phyloP scores from a whole-genome alignment of 1,140 invertebrate species.

The Euschistus heros region DNA sequence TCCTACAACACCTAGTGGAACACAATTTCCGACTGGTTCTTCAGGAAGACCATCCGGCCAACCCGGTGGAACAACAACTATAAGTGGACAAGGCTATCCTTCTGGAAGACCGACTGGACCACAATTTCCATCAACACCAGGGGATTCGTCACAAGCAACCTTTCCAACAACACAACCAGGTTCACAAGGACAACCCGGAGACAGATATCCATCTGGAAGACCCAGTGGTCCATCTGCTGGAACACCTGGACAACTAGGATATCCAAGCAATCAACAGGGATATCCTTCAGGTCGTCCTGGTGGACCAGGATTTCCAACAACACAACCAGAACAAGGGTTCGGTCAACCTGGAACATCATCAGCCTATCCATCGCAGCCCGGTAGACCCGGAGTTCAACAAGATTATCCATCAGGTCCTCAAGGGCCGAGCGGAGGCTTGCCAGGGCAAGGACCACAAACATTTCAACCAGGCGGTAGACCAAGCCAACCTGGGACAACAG shows the following conservation, averaged over 20 bases:
- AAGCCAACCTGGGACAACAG: conserved; percentile 20
- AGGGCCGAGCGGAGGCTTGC: conserved; percentile 28
- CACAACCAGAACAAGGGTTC: neutral
- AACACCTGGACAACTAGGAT: conserved; percentile 11
- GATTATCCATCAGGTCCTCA: conserved; percentile 18
- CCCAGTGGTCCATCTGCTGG: conserved; percentile 17
- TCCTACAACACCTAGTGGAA: conserved; percentile 23
- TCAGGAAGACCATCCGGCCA: conserved; percentile 27
- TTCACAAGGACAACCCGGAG: conserved; percentile 30
- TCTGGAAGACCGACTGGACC: conserved; percentile 24
- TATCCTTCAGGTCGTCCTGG: neutral
- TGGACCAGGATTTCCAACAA: neutral
- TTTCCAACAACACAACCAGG: conserved; percentile 29
- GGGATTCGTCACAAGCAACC: conserved; percentile 30
- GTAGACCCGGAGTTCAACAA: neutral
- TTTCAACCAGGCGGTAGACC: neutral
- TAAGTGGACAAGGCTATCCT: conserved; percentile 27
- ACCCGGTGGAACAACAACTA: conserved; percentile 24
- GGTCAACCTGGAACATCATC: neutral
- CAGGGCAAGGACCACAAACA: conserved; percentile 20
- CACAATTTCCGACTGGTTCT: conserved; percentile 21
- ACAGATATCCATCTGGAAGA: conserved; percentile 18
- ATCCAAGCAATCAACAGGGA: neutral
- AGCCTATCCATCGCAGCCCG: neutral
- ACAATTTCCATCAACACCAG: conserved; percentile 24